phyloP scores from a whole-genome alignment of 1,140 invertebrate genomes.

The Apis florea region DNA sequence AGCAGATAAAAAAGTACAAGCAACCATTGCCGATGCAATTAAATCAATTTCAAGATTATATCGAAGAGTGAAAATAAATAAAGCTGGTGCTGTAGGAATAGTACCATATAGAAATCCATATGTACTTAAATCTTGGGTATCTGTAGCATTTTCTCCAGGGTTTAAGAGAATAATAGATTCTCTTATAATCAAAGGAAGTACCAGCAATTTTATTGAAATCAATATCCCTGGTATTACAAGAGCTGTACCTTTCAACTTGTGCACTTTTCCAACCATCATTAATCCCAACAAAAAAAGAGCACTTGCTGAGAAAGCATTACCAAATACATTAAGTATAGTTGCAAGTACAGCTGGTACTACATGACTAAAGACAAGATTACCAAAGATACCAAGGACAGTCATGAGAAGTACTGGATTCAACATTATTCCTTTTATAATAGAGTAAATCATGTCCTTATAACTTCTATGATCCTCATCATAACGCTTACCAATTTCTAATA shows the following conservation, averaged over 20 bases:
- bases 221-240: conserved; percentile 92
- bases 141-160: conserved; percentile 84
- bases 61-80: conserved; percentile 95
- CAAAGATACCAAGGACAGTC: conserved; percentile 94
- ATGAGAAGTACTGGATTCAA: conserved; percentile 95
- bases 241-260: conserved; percentile 87
- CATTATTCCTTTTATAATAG: conserved; percentile 86
- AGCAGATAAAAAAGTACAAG: conserved; percentile 95
- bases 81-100: conserved; percentile 95
- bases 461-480: conserved; percentile 57
- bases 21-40: conserved; percentile 95
- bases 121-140: conserved; percentile 91
- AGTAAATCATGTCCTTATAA: conserved; percentile 73
- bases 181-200: conserved; percentile 92
- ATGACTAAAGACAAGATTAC: conserved; percentile 91
- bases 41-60: conserved; percentile 93
- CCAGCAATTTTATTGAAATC: conserved; percentile 93
- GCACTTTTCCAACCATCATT: conserved; percentile 95
- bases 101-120: conserved; percentile 98
- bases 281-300: conserved; percentile 95
- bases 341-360: conserved; percentile 88
- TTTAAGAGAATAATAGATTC: conserved; percentile 90
- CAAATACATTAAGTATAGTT: conserved; percentile 89
- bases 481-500: conserved; percentile 92
- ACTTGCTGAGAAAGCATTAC: conserved; percentile 93